Conservation (phyloP, 92 coral and sea anemone genomes). For the Plumapathes pennacea region DNA sequence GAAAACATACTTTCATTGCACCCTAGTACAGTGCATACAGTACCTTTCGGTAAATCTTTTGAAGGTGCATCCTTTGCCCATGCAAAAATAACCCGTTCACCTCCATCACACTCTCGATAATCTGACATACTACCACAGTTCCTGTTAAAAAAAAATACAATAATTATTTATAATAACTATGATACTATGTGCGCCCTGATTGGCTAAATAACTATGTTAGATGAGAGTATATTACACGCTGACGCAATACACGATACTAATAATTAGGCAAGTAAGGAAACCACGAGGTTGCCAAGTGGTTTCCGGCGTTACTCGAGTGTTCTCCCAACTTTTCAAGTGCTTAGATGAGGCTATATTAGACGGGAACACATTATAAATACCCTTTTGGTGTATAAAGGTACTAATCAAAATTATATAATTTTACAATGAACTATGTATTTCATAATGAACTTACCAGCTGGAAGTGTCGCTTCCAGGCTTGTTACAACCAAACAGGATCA, state of each 20-base stretch:
- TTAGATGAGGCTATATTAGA: too few species aligned
- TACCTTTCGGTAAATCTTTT: slow-evolving; percentile 79
- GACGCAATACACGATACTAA: neutral
- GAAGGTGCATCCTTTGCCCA: slow-evolving; percentile 95
- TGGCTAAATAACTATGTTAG: neutral
- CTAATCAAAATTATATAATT: too few species aligned
- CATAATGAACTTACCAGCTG: slow-evolving; percentile 54
- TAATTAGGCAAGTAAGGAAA: neutral
- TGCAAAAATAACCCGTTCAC: slow-evolving; percentile 72
- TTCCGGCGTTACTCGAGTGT: too few species aligned
- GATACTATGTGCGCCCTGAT: neutral
- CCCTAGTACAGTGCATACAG: neutral
- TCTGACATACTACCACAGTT: slow-evolving; percentile 66
- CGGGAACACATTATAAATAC: too few species aligned
- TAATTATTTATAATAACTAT: neutral
- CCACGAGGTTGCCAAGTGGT: too few species aligned
- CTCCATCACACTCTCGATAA: slow-evolving; percentile 39
- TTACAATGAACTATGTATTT: neutral
- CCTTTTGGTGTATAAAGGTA: too few species aligned
- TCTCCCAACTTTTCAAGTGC: too few species aligned
- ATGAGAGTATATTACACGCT: too few species aligned
- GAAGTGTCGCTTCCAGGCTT: slow-evolving; percentile 56
- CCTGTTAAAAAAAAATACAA: slow-evolving; percentile 45
- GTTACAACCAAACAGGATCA: slow-evolving; percentile 87
- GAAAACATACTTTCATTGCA: too few species aligned